A percentile compares a stretch with the other conserved stretches of the same genome.
Evolutionary conservation across 2,113 vertebrate species (phyloP).

Genomic region (Chionodraco myersi): DNA sequence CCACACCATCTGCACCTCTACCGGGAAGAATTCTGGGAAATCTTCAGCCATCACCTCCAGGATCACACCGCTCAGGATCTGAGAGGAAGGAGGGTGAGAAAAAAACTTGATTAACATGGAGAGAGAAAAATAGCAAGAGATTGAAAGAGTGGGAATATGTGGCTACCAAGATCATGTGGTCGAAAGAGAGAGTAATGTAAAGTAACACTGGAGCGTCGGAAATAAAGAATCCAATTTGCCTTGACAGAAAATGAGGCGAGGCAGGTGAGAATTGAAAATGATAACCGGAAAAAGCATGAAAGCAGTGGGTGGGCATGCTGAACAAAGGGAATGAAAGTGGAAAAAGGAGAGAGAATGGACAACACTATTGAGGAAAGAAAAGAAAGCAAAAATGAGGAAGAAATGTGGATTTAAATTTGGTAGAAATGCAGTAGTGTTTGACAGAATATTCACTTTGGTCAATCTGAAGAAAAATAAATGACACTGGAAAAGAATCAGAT

Average conservation of each 20-base stretch:
- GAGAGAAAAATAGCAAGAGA: neutral
- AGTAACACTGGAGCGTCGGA: neutral
- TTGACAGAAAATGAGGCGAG: slow-evolving; percentile 37
- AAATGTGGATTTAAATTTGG: slow-evolving; percentile 9
- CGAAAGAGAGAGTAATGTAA: slow-evolving; percentile 1
- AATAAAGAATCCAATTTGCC: slow-evolving; percentile 37
- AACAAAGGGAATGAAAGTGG: slow-evolving; percentile 42
- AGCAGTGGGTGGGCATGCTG: slow-evolving; percentile 49
- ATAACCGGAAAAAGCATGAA: slow-evolving; percentile 50
- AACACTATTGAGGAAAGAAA: slow-evolving; percentile 12
- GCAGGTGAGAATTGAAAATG: slow-evolving; percentile 70
- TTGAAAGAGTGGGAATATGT: neutral
- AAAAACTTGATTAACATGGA: slow-evolving; percentile 2
- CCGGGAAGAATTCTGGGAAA: slow-evolving; percentile 90
- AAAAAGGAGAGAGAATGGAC: slow-evolving; percentile 27
- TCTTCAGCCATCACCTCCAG: slow-evolving; percentile 93
- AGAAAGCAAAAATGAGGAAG: neutral
- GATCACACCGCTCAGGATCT: slow-evolving; percentile 93
- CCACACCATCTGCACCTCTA: slow-evolving; percentile 92
- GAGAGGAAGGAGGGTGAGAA: slow-evolving; percentile 20
- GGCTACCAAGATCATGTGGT: neutral
- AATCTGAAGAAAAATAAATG: neutral
- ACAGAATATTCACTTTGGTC: neutral
- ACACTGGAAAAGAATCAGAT: neutral
- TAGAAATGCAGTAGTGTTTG: neutral